These are phyloP conservation scores for Hermodice carunculata DNA, from an alignment of 2,888 invertebrate species.

Conservation along the genomic window DNA sequence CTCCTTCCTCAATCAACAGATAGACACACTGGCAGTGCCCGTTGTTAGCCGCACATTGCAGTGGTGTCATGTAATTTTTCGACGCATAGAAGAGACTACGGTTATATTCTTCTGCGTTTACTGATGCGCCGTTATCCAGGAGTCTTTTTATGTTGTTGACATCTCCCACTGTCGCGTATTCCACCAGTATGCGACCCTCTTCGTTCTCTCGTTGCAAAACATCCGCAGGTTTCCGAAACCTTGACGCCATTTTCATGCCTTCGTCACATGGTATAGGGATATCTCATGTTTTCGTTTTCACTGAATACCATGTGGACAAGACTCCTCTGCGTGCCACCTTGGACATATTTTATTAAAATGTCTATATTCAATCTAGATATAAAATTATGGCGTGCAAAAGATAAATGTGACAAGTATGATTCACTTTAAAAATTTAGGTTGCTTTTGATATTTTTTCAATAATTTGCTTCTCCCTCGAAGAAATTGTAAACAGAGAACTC, in stretches of 20 bases:
- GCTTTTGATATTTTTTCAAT: no score
- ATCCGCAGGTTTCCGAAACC: constrained; percentile 11
- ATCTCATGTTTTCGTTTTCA: no score
- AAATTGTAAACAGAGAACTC: no score
- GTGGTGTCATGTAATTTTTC: constrained; percentile 64
- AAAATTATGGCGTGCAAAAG: no score
- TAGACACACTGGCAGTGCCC: constrained; percentile 47
- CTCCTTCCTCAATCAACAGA: constrained; percentile 52
- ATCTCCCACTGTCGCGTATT: constrained; percentile 51
- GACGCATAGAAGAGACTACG: constrained; percentile 62
- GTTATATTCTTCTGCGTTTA: constrained; percentile 62
- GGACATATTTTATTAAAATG: no score
- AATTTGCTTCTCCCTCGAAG: no score
- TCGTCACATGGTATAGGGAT: no score
- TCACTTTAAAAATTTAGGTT: no score
- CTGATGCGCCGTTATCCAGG: constrained; percentile 51
- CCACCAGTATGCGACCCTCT: constrained; percentile 50
- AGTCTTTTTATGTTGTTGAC: constrained; percentile 43
- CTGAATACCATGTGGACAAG: no score
- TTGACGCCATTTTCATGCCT: constrained; percentile 10
- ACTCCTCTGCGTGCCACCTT: no score
- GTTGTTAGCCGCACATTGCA: constrained; percentile 52
- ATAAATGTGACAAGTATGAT: no score
- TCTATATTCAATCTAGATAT: no score
- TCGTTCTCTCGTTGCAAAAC: constrained; percentile 48